Base-by-base conservation (phyloP, 2,888 invertebrate species). In the Dysmachus trigonus region DNA sequence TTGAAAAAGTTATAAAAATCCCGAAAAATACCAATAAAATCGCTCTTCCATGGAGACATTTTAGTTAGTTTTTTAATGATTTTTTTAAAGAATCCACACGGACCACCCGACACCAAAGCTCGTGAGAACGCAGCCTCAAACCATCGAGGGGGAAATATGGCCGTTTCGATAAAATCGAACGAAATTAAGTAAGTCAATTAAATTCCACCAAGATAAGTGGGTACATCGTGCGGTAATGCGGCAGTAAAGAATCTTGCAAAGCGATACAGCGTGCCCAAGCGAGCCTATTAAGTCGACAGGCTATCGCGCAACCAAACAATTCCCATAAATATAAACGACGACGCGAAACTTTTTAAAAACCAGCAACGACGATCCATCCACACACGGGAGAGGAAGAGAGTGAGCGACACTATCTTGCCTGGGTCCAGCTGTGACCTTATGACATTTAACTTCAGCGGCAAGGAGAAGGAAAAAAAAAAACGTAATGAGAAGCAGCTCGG, bases 341-440 rank as follows among this genome's bases (percentile, higher is more conserved):
- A 77, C 15, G 22, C 47, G 15, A 77, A 41, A 47, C 13, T 77
- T 27, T 47, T 47, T 27, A 22, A 38, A 76, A 18, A n/a, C n/a
- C n/a, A 8, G 18, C 51, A 51, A 1, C 18, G 7, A 5, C 51
- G 18, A 18, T 6, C 0, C 18, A 15, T 51, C 18, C 51, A 13
- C 38, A 15, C 3, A n/a, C 47, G 15, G 47, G 38, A 33, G n/a
- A 47, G 7, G n/a, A 6, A 47, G 15, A 47, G n/a, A 27, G 62
- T 7, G 47, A 22, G 22, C 13, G 13, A 62, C 22, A 18, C 27
- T 18, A 35, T 77, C 35, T 77, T 10, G 35, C 51, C 38, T 30
- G 47, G 77, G 77, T 41, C 77, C 77, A 47, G 31, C n/a, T 77
- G 30, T 77, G 77, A 77, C 77, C 77, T 77, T 47, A 77, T 77